These are phyloP conservation scores for Austrolebias charrua DNA, from an alignment of 2,797 vertebrate species.

Conservation along the genomic window DNA sequence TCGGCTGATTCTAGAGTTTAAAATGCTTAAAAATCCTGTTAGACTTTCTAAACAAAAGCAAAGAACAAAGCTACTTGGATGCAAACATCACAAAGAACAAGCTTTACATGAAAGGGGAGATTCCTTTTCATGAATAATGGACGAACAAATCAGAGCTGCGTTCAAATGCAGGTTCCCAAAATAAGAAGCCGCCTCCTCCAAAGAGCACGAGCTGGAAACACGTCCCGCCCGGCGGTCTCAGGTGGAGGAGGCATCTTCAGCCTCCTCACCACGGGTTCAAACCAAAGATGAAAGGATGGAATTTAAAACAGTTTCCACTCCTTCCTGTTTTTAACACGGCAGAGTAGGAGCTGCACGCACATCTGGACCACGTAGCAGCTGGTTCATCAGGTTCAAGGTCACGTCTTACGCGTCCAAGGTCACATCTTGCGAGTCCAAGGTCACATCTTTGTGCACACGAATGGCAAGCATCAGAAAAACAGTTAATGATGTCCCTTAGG, in stretches of 20 bases:
- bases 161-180: slow-evolving; percentile 4
- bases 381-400: slow-evolving; percentile 70
- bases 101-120: slow-evolving; percentile 1
- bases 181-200: slow-evolving; percentile 1
- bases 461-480: slow-evolving; percentile 43
- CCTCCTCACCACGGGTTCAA: slow-evolving; percentile 32
- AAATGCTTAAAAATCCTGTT: not conserved
- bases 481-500: slow-evolving; percentile 51
- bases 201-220: slow-evolving; percentile 15
- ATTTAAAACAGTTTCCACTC: slow-evolving; percentile 68
- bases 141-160: slow-evolving; percentile 11
- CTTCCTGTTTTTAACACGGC: slow-evolving; percentile 27
- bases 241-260: slow-evolving; percentile 24
- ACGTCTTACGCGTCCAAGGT: slow-evolving; percentile 73
- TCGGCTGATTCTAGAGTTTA: no score
- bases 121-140: slow-evolving; percentile 3
- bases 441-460: slow-evolving; percentile 68
- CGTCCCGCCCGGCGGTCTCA: slow-evolving; percentile 9
- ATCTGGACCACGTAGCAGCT: slow-evolving; percentile 71
- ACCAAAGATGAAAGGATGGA: slow-evolving; percentile 39
- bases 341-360: slow-evolving; percentile 63
- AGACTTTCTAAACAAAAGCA: no score
- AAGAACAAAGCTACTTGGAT: not conserved
- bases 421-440: no score
- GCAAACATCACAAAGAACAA: not conserved